phyloP scores from a whole-genome alignment of 2,797 vertebrate genomes.

The Enoplosus armatus region DNA sequence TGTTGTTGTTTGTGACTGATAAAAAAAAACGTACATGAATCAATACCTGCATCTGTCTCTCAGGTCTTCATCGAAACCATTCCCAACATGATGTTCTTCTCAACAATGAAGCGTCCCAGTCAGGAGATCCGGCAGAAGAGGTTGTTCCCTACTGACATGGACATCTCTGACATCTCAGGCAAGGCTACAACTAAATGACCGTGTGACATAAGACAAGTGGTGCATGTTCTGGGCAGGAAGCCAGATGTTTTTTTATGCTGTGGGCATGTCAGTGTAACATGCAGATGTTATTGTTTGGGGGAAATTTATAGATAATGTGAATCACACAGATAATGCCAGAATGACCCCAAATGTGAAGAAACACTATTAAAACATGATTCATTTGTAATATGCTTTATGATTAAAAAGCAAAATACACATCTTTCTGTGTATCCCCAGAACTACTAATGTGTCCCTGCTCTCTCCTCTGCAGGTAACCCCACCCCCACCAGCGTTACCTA shows the following conservation, averaged over 20 bases:
- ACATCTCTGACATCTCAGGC: constrained; percentile 96
- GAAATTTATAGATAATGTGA: too few relatives aligned
- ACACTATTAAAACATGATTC: too few relatives aligned
- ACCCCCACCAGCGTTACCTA: constrained; percentile 88
- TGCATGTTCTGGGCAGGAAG: not conserved
- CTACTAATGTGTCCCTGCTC: not conserved
- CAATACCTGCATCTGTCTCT: not conserved
- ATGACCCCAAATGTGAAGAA: too few relatives aligned
- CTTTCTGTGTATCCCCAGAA: not conserved
- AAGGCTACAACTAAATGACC: constrained; percentile 14
- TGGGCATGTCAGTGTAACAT: not conserved
- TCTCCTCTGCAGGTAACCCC: constrained; percentile 82
- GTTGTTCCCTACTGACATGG: constrained; percentile 90
- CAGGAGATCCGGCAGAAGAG: constrained; percentile 90
- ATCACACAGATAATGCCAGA: too few relatives aligned
- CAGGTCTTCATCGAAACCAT: constrained; percentile 97
- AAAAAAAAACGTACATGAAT: not conserved
- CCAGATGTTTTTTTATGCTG: not conserved
- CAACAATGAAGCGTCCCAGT: constrained; percentile 95
- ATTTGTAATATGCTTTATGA: not conserved
- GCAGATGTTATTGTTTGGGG: not conserved
- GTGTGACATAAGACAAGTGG: not conserved
- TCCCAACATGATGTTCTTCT: constrained; percentile 98
- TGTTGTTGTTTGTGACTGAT: not conserved
- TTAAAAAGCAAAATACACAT: not conserved